Evolutionary conservation across 2,113 vertebrate species (phyloP).

Genomic region (Balaeniceps rex): DNA sequence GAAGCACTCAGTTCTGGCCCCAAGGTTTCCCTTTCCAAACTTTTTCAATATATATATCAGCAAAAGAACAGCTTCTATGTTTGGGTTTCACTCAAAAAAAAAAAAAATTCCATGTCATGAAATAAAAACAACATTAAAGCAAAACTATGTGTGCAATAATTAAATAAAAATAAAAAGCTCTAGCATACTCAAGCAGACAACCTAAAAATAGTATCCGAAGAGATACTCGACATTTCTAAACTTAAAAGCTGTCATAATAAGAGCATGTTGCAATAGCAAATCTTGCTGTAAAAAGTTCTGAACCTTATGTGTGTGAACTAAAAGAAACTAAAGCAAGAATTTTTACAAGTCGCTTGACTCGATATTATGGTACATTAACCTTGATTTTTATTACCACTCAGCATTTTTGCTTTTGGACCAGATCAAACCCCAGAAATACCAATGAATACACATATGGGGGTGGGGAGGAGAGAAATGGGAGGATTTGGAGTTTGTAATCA

Average conservation of each 20-base stretch:
- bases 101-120: background rate
- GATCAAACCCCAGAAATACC: background rate
- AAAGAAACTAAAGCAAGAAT: conserved; percentile 27
- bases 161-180: background rate
- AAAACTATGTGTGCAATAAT: background rate
- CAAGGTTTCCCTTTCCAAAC: background rate
- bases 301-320: background rate
- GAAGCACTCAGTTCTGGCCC: background rate
- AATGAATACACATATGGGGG: background rate
- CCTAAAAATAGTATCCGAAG: conserved; percentile 27
- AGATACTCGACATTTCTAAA: conserved; percentile 34
- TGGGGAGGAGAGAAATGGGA: background rate
- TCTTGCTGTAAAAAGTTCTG: conserved; percentile 7
- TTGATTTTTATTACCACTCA: conserved; percentile 7
- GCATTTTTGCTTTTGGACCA: conserved; percentile 18
- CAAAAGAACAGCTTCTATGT: background rate
- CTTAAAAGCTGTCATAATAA: conserved; percentile 47
- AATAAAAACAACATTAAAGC: background rate
- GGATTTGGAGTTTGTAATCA: background rate
- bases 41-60: background rate
- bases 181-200: background rate
- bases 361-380: conserved; percentile 46
- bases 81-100: background rate
- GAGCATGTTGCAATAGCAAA: background rate
- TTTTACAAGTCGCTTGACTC: conserved; percentile 50